Conservation (phyloP, 2,113 vertebrate genomes). For the Larimichthys polyactis region DNA sequence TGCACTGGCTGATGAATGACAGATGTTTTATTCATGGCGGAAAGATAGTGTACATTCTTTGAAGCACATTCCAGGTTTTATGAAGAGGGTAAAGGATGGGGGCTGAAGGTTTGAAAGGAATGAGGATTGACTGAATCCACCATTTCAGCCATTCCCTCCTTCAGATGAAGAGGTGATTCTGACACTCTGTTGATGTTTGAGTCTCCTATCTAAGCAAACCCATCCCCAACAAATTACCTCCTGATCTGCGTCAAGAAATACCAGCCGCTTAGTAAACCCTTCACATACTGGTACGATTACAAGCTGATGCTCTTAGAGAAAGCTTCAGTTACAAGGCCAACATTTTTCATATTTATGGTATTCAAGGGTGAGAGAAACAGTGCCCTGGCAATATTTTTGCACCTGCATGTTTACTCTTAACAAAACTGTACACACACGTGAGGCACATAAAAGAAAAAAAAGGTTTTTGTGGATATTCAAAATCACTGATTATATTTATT, state of each 20-base stretch:
- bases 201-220: constrained; percentile 52
- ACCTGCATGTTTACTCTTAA: background rate
- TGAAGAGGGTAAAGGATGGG: constrained; percentile 70
- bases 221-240: constrained; percentile 33
- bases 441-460: background rate
- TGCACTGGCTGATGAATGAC: constrained; percentile 76
- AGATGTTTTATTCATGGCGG: constrained; percentile 81
- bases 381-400: background rate
- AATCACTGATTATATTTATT: background rate
- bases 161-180: constrained; percentile 68
- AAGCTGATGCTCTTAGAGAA: background rate
- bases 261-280: constrained; percentile 7
- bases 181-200: constrained; percentile 65
- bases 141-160: constrained; percentile 67
- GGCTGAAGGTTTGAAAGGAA: constrained; percentile 64
- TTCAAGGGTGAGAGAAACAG: background rate
- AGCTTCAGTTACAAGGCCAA: background rate
- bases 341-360: background rate
- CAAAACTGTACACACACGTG: background rate
- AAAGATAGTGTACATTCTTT: constrained; percentile 78
- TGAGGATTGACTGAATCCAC: constrained; percentile 67
- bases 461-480: background rate
- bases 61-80: constrained; percentile 84
- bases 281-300: background rate
- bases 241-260: constrained; percentile 37